A percentile compares a stretch with the other conserved stretches of the same genome.
Conservation (phyloP, 2,888 invertebrate genomes). For the Macrosoma leucophasiata region DNA sequence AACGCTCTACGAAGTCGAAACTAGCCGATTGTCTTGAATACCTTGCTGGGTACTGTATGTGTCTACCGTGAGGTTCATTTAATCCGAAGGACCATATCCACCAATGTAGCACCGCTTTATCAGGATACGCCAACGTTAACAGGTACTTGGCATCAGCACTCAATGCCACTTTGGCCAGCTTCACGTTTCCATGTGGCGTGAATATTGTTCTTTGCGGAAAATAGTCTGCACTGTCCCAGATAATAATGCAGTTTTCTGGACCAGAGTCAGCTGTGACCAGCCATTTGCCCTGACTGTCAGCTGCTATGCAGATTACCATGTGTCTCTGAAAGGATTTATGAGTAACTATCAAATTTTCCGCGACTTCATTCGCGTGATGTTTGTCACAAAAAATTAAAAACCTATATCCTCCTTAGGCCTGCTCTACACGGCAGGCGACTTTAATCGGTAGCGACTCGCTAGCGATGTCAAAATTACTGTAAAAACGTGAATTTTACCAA, state of each 20-base stretch:
- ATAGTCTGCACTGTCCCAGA: constrained; percentile 73
- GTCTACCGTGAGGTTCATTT: constrained; percentile 74
- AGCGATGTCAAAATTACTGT: no score
- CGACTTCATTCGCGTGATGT: no score
- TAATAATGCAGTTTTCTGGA: constrained; percentile 70
- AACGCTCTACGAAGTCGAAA: no score
- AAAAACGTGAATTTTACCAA: no score
- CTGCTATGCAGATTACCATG: constrained; percentile 61
- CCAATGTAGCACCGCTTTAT: constrained; percentile 63
- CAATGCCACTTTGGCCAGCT: constrained; percentile 55
- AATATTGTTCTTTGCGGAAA: constrained; percentile 73
- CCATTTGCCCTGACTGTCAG: constrained; percentile 71
- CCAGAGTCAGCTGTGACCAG: constrained; percentile 76
- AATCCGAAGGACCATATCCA: constrained; percentile 78
- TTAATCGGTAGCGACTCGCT: no score
- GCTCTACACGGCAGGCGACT: no score
- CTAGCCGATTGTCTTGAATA: no score
- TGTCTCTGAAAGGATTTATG: no score
- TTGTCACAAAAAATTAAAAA: no score
- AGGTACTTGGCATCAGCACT: constrained; percentile 77
- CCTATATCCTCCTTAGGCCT: no score
- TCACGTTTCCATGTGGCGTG: constrained; percentile 60
- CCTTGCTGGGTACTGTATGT: no score
- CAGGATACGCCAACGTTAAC: constrained; percentile 68
- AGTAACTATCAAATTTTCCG: constrained; percentile 2